These are phyloP conservation scores for Embiotoca jacksoni DNA, from an alignment of 2,113 vertebrate genomes.

Conservation along the genomic window DNA sequence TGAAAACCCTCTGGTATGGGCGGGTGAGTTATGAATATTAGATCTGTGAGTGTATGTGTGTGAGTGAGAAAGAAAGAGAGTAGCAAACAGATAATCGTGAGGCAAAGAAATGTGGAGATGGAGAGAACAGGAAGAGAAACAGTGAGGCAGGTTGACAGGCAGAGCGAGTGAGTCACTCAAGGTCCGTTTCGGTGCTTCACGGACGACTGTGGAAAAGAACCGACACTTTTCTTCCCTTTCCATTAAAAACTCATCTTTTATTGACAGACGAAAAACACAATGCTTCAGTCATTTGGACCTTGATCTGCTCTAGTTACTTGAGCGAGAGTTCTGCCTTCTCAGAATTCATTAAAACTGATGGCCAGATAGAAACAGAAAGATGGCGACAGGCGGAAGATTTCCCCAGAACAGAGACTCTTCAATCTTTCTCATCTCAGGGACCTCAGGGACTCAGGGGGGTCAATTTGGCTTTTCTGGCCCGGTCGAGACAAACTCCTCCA, in stretches of 20 bases:
- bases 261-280: constrained; percentile 72
- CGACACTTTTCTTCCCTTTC: constrained; percentile 38
- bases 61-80: constrained; percentile 24
- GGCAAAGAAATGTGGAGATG: constrained; percentile 5
- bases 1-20: constrained; percentile 23
- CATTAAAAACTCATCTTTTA: constrained; percentile 76
- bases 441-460: neutral
- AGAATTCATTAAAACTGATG: constrained; percentile 59
- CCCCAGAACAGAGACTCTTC: constrained; percentile 9
- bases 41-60: constrained; percentile 27
- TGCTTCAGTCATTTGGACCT: constrained; percentile 54
- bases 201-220: constrained; percentile 19
- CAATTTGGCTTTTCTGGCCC: constrained; percentile 32
- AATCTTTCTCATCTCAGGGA: constrained; percentile 33
- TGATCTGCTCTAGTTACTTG: constrained; percentile 58
- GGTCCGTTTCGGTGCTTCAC: constrained; percentile 36
- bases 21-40: constrained; percentile 58
- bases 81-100: constrained; percentile 36
- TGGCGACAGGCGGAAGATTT: constrained; percentile 21
- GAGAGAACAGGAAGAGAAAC: neutral
- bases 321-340: constrained; percentile 25
- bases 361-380: constrained; percentile 31
- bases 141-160: constrained; percentile 27
- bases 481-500: neutral
- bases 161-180: constrained; percentile 60